Evolutionary conservation across 2,797 vertebrate species (phyloP).

Genomic region (Huso huso): DNA sequence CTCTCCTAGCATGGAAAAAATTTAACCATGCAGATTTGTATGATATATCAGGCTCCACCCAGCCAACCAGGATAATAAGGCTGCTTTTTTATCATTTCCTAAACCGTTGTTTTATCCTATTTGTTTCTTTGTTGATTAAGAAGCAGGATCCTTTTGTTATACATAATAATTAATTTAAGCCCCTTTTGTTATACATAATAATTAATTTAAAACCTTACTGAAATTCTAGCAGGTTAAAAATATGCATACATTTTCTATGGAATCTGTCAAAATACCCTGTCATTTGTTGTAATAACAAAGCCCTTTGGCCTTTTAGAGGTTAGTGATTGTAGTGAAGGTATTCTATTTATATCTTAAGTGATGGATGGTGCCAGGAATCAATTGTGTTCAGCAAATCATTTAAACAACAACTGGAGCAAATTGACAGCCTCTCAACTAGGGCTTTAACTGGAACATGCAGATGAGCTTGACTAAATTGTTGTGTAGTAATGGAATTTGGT

Average conservation of each 20-base stretch:
- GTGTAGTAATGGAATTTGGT: conserved; percentile 11
- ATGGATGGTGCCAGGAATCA: neutral
- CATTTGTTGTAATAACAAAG: neutral
- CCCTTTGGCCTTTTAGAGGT: neutral
- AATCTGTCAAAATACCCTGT: neutral
- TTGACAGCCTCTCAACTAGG: conserved; percentile 13
- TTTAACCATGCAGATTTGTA: no score
- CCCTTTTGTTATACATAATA: no score
- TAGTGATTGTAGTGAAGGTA: neutral
- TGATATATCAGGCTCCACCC: no score
- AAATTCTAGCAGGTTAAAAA: neutral
- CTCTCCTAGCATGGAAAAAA: no score
- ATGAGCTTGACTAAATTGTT: conserved; percentile 20
- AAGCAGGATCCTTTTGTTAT: no score
- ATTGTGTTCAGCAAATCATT: conserved; percentile 13
- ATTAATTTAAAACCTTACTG: no score
- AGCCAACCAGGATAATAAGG: no score
- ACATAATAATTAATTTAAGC: no score
- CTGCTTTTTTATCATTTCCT: no score
- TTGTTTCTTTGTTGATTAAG: no score
- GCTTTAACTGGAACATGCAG: conserved; percentile 17
- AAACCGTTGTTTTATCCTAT: no score
- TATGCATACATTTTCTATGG: neutral
- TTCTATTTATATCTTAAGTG: neutral
- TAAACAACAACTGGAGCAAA: conserved; percentile 13